Base-by-base conservation (phyloP, 2,797 vertebrate species). In the Iguana delicatissima region DNA sequence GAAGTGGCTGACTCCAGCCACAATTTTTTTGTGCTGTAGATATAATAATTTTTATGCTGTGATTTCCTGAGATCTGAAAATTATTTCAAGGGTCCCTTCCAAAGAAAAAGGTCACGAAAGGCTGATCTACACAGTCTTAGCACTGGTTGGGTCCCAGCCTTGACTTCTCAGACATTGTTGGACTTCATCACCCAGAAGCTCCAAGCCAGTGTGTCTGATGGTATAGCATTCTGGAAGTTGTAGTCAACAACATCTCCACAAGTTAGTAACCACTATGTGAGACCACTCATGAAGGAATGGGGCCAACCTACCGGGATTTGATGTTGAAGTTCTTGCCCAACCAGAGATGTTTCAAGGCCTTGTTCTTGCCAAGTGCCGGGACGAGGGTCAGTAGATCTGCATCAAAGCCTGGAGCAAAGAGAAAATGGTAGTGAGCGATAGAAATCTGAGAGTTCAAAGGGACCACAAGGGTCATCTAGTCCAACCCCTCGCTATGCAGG, bases 321-420 rank as follows among this genome's bases (percentile, higher is more conserved):
- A 99, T 98, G 92, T 98, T 98, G 97, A 99, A 99, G 97, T 99
- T 99, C 97, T 98, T 99, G 90, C 98, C 98, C 90, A 99, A 95
- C 95, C 98, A 98, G 92, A 99, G 97, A 95, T 99, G 98, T 96
- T 98, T 99, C 92, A 99, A 97, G 84, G 98, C 98, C 52, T 98
- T 98, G 94, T 98, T 98, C 93, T 97, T 97, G 92, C 98, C 98
- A 87, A 99, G 97, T 0, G 98, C 97, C 0, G 98, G 98, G 88
- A 99, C 96, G 87, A 99, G 97, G 6, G 98, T 97, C 95, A 98
- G 96, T 92, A 99, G 96, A 95, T 99, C 98, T 0, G 97, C 97
- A 87, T 99, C 98, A 20, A 99, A 97, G 83, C 98, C 98, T 99
- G 95, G 89, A 20, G 86, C 50, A 67, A 52, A 2, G 14, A 86